These are phyloP conservation scores for Tapirus indicus DNA, from an alignment of 2,797 vertebrate species.

Conservation along the genomic window DNA sequence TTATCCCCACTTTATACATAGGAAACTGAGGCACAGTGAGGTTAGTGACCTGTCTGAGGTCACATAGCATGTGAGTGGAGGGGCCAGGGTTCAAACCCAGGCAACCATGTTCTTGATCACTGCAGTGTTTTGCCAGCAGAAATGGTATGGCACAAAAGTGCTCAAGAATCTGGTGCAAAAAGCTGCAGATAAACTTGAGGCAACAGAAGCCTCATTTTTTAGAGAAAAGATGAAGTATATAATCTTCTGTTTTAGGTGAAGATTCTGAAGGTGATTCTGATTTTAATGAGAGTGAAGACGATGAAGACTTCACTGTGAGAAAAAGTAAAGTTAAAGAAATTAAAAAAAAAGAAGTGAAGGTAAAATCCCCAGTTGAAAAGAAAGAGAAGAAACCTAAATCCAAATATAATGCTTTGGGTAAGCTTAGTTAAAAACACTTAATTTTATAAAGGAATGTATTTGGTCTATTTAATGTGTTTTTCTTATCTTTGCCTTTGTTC, in stretches of 20 bases:
- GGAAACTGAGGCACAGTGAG: not conserved
- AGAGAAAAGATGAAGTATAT: not conserved
- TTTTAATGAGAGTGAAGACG: constrained; percentile 89
- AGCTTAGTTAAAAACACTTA: constrained; percentile 29
- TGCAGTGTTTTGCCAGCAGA: not conserved
- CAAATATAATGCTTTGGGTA: constrained; percentile 86
- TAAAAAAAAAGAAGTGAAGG: constrained; percentile 84
- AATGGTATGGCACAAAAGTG: not conserved
- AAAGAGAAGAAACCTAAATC: constrained; percentile 85
- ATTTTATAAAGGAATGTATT: not conserved
- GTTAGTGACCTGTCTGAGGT: not conserved
- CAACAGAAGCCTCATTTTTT: not conserved
- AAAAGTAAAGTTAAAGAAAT: constrained; percentile 86
- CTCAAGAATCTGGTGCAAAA: not conserved
- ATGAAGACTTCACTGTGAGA: constrained; percentile 90
- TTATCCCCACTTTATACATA: not conserved
- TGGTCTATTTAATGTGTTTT: not conserved
- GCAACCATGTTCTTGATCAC: not conserved
- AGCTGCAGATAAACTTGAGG: not conserved
- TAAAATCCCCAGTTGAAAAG: constrained; percentile 80
- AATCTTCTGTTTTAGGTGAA: constrained; percentile 79
- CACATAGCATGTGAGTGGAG: no score
- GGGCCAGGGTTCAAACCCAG: not conserved
- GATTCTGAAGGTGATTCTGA: constrained; percentile 90
- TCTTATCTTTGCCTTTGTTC: not conserved